Base-by-base conservation (phyloP, 2,113 vertebrate genomes). In the Misgurnus mizolepis region DNA sequence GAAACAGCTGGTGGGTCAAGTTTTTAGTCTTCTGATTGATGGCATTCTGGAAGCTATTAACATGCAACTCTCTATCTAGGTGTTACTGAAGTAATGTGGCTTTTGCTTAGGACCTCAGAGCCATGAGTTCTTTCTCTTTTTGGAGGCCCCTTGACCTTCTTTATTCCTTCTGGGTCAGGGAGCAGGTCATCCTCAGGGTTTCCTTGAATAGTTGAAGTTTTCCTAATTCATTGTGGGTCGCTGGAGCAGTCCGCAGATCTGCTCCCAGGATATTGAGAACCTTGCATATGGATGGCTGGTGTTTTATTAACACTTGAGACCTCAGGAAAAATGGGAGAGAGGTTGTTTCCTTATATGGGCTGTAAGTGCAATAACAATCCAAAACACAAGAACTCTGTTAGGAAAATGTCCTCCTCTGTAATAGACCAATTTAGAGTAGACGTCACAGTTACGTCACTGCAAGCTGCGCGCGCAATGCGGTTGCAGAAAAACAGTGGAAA, bases 91-190 rank as follows among this genome's bases (percentile, higher is more conserved):
- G 56, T 40, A 43, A 62, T 75, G 41, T 17, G 34, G 53, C 17
- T 3, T 22, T 74, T 67, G 39, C 69, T 43, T 49, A 34, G 22
- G n/a, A 39, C 41, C 62, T 71, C 1, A 7, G 3, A 67, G 64
- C 39, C 55, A 66, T 27, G 60, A 41, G n/a, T 39, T 61, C 39
- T 74, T 78, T 67, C 41, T 82, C 50, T 34, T 41, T 17, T 80
- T 49, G 43, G 41, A 80, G 78, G 72, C 68, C 60, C 55, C 80
- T 87, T 90, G 88, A 90, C 90, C 91, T 83, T 76, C 4, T 41
- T 56, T 81, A 88, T 92, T 93, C 85, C 90, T 78, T 7, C 1
- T 61, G 80, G 89, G 87, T 91, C 67, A 91, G 85, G 87, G 86
- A 87, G 64, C 88, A 86, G 58, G 47, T 58, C 79, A 74, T 83